Evolutionary conservation across 53 echinoderm and acorn worm species (phyloP), one percentile per base, ranked within the genome.

Genomic region (Astropecten irregularis): DNA sequence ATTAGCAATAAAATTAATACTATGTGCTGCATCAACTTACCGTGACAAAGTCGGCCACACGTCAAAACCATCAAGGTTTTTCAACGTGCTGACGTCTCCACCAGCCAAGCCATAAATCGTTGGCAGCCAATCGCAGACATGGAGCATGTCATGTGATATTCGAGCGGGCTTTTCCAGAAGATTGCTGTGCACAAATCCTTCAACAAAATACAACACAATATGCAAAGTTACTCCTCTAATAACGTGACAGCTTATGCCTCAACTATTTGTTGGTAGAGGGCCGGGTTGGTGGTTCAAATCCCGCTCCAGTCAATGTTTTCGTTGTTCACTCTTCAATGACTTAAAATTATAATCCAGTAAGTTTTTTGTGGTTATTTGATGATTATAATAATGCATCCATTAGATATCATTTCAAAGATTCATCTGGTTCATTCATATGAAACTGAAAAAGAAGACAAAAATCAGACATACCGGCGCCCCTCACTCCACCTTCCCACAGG

Each of bases 41-140:
- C 26, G 69, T 37, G 92, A 87, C 6, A 92, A 55, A 50, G 90
- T 90, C 2, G 50, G 58, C 95, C 95, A 95, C 23, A 89, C 85
- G 53, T 90, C 87, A 15, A 55, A 68, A 23, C 95, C 95, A 57
- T 95, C 93, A 7, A 95, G 85, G 55, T 90, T 77, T 14, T 49
- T 66, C 48, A 91, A 40, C 4, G 23, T 22, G 3, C 53, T 65
- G 16, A 68, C 79, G 81, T 91, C 73, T 7, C 96, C 96, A 9
- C 96, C 96, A 0, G 94, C 91, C 52, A 93, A 40, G 18, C 89
- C 82, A 64, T 94, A 84, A 64, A 95, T 82, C 0, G 93, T 95
- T 3, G 95, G 95, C 68, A 95, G 44, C 95, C 95, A 95, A 56
- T 95, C 95, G 47, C 86, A 83, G 13, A 95, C 88, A 47, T 95